Conservation (phyloP, 2,797 vertebrate species). For the Malurus splendens region DNA sequence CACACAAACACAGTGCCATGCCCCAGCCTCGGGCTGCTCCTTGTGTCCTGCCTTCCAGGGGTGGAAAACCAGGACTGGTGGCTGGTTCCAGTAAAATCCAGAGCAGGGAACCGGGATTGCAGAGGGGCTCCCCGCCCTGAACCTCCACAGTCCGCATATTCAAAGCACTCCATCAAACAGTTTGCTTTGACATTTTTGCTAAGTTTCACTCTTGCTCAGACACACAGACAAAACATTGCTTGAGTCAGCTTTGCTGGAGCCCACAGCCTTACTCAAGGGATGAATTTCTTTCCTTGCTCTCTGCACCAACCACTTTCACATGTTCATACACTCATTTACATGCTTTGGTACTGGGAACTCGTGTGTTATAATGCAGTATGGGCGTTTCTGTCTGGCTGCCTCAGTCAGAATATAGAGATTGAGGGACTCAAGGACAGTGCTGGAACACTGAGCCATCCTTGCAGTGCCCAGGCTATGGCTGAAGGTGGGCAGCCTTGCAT, state of each 20-base stretch:
- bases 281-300: background rate
- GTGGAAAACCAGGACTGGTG: background rate
- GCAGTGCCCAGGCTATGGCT: background rate
- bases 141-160: background rate
- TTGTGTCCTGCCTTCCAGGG: background rate
- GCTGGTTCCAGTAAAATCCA: background rate
- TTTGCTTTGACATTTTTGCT: background rate
- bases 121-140: background rate
- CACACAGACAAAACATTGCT: background rate
- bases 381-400: background rate
- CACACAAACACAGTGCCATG: rapidly evolving
- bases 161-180: background rate
- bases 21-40: rapidly evolving
- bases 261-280: background rate
- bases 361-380: rapidly evolving
- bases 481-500: background rate
- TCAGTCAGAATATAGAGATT: background rate
- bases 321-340: background rate
- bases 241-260: background rate
- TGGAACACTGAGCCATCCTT: background rate
- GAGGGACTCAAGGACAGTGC: background rate
- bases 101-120: background rate
- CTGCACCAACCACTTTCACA: background rate
- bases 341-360: background rate
- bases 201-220: background rate